Conservation (phyloP, 1,140 invertebrate species). For the Popillia japonica region DNA sequence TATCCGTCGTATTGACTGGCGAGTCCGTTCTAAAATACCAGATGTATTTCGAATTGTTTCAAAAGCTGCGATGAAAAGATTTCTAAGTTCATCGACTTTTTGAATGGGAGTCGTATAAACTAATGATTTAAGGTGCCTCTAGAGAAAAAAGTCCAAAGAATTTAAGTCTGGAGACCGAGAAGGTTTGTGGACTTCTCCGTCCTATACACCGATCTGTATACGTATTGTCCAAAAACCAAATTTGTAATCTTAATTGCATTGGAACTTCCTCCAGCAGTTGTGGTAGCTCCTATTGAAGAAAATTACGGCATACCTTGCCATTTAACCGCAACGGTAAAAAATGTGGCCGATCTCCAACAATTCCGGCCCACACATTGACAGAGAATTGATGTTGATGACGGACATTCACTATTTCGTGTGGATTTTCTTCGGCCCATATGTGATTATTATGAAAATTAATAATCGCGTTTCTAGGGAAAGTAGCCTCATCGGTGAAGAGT, state of each 20-base stretch:
- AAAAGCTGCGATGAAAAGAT: not conserved
- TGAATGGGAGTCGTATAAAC: too few species aligned
- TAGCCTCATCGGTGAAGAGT: slow-evolving; percentile 57
- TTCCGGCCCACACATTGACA: slow-evolving; percentile 45
- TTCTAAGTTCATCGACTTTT: too few species aligned
- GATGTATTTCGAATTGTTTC: not conserved
- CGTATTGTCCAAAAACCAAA: too few species aligned
- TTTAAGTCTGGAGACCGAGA: too few species aligned
- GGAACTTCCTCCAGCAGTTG: not conserved
- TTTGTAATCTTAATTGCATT: too few species aligned
- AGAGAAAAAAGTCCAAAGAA: too few species aligned
- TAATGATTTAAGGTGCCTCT: too few species aligned
- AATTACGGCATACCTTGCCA: not conserved
- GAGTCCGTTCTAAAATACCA: not conserved
- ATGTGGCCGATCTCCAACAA: slow-evolving; percentile 47
- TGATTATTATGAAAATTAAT: slow-evolving; percentile 59
- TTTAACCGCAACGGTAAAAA: slow-evolving; percentile 49
- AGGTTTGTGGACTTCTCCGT: too few species aligned
- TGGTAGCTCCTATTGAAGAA: not conserved
- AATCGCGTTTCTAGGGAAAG: slow-evolving; percentile 52
- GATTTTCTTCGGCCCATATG: slow-evolving; percentile 53
- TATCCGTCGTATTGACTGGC: too few species aligned
- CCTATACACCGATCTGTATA: too few species aligned
- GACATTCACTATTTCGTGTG: too few species aligned
- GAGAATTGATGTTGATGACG: slow-evolving; percentile 50